Conservation (phyloP, 2,113 vertebrate species). For the Hydropotes inermis region DNA sequence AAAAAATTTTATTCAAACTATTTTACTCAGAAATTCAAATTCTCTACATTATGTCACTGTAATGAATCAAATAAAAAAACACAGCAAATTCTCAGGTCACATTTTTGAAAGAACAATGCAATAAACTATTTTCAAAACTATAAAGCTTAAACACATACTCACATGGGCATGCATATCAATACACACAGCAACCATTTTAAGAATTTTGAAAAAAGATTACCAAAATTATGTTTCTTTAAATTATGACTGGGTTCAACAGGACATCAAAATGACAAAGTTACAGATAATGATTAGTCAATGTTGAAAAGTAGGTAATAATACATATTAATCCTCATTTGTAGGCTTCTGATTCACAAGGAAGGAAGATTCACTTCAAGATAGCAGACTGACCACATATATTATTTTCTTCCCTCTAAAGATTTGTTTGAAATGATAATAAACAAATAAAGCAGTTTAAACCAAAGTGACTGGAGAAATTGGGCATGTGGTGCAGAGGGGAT, state of each 20-base stretch:
- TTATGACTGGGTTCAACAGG: neutral
- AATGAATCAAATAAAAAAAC: neutral
- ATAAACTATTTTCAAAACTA: neutral
- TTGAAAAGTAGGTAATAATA: neutral
- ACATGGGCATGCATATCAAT: neutral
- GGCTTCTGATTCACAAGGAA: neutral
- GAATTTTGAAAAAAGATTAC: neutral
- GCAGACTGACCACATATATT: neutral
- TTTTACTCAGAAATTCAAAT: neutral
- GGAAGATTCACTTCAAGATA: neutral
- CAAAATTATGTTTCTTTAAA: neutral
- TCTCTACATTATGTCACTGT: neutral
- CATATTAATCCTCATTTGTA: neutral
- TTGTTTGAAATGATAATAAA: neutral
- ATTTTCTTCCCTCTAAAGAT: neutral
- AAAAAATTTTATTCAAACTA: neutral
- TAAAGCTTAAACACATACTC: neutral
- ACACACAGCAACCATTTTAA: neutral
- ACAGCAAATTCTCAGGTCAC: neutral
- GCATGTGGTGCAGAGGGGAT: rapidly evolving
- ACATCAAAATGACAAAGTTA: neutral
- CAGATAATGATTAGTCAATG: neutral
- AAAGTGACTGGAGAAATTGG: neutral
- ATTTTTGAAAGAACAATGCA: neutral
- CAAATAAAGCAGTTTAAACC: neutral